Evolutionary conservation across 2,888 invertebrate genomes (phyloP), one percentile per base, ranked within the genome.

Genomic region (Meganola albula): DNA sequence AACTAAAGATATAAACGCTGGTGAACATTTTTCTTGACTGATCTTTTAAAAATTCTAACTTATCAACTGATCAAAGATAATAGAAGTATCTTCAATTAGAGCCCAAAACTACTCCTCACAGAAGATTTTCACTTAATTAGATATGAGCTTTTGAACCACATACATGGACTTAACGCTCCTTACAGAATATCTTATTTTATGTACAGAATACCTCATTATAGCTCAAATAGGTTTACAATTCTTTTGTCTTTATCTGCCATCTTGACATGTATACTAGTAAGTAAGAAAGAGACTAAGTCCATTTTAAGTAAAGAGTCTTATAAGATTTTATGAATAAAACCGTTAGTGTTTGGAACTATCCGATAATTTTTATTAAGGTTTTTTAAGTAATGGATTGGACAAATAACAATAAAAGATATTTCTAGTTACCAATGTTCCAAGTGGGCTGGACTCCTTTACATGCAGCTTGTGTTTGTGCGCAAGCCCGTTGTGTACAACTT

Each of bases 371-470:
- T 20, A 7, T n/a, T 20, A 2, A n/a, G 8, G 2, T 20, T 6
- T 10, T 22, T 18, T n/a, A n/a, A n/a, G n/a, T n/a, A n/a, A n/a
- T n/a, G n/a, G n/a, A n/a, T n/a, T n/a, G n/a, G n/a, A n/a, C n/a
- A n/a, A n/a, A n/a, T n/a, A n/a, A n/a, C n/a, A n/a, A n/a, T n/a
- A n/a, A n/a, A n/a, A n/a, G n/a, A n/a, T n/a, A n/a, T n/a, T n/a
- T 27, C 5, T 40, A 84, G 83, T 36, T 80, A 5, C 74, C 80
- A 1, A 51, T 63, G 2, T 53, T 82, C 11, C 63, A 69, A 43
- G 53, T 62, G 2, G 88, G 88, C 2, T 87, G 87, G 65, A 88
- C 88, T 0, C 78, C 89, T 0, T 70, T 89, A 1, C 89, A 89
- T 48, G 73, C 87, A 1, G 88, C 89, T 0, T 75, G 84, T 18